These are phyloP conservation scores for Rotaria magnacalcarata DNA, from an alignment of 2,888 invertebrate genomes.

Conservation along the genomic window DNA sequence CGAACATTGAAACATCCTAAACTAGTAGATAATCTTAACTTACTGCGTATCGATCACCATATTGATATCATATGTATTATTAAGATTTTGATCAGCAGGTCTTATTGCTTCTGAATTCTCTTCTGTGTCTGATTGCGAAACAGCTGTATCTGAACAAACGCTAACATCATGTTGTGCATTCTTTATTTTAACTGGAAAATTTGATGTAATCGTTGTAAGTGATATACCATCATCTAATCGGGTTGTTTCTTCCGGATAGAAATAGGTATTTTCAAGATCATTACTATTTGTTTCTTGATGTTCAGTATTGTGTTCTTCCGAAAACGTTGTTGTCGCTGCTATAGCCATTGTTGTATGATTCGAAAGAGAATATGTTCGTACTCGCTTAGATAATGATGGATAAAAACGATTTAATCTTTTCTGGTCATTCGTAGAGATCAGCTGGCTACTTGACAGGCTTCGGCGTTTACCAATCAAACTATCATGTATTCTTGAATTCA, in stretches of 20 bases:
- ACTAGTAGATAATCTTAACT: neutral
- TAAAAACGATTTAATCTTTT: neutral
- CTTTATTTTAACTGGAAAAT: neutral
- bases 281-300: neutral
- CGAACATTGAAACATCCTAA: too few relatives aligned
- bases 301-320: neutral
- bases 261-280: slow-evolving; percentile 24
- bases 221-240: neutral
- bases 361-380: neutral
- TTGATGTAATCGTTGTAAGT: slow-evolving; percentile 21
- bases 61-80: neutral
- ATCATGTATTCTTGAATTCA: neutral
- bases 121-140: slow-evolving; percentile 10
- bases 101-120: neutral
- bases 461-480: neutral
- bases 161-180: neutral
- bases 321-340: neutral
- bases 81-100: neutral
- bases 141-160: neutral
- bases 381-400: neutral
- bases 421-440: neutral
- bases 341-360: neutral
- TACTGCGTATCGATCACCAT: neutral
- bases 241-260: neutral
- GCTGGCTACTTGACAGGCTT: neutral